Base-by-base conservation (phyloP, 2,888 invertebrate genomes). In the Enchytraeus crypticus region DNA sequence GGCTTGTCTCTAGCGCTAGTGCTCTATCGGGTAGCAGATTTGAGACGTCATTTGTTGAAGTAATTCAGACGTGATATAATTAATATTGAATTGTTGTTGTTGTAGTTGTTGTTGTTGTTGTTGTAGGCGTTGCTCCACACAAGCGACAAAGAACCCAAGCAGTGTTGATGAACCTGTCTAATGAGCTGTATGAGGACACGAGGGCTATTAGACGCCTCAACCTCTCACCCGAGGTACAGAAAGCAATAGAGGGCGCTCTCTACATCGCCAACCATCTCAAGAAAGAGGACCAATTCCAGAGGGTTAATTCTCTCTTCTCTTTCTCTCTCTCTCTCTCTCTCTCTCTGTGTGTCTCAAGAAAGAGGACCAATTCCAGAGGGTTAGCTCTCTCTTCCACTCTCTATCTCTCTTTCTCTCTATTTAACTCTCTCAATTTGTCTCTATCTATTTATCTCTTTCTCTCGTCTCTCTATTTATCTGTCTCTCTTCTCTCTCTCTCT, bases 221-320 rank as follows among this genome's bases (percentile, higher is more conserved):
- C 8, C 57, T 60, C 23, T 53, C 57, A 2, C 54, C 61, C n/a
- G 69, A 69, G n/a, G 66, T 69, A 5, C 59, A 65, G 49, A 62
- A 60, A 34, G 68, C 69, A 23, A 69, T 69, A 34, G 64, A 66
- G 18, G 69, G 69, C 21, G 69, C 69, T 5, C 63, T 66, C 23
- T 69, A 61, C 64, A 67, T 69, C 26, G 69, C 66, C 33, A 66
- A 69, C 43, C 69, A 69, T 49, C 60, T 69, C 38, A 69, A 69
- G 59, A 61, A 66, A 30, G 69, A 68, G 57, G 69, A 69, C 43
- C 66, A 62, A 23, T 62, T 57, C 47, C 65, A 64, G 21, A 55
- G 69, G 58, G 69, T 69, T 34, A 53, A 56, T 53, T 21, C 49
- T 33, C n/a, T 23, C 32, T 14, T 57, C 5, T 47, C n/a, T 30